A percentile compares a stretch with the other conserved stretches of the same genome.
These are phyloP conservation scores for Phylloscopus whistleri DNA, from an alignment of 2,113 vertebrate species.

Conservation along the genomic window DNA sequence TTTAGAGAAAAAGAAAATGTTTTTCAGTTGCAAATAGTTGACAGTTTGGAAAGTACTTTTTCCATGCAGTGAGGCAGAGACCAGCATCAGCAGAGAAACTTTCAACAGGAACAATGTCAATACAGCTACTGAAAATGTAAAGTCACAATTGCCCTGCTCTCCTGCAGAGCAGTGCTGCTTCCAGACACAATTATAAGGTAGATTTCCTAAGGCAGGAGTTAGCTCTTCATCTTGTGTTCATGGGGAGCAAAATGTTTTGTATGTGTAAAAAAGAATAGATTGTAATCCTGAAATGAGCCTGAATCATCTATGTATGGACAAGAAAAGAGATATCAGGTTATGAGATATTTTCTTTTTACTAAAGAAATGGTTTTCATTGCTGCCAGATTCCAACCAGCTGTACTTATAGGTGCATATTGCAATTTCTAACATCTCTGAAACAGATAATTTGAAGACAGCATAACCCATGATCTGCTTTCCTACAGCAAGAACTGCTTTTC, in stretches of 20 bases:
- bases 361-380: background rate
- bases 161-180: background rate
- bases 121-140: background rate
- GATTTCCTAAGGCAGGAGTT: background rate
- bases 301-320: background rate
- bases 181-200: background rate
- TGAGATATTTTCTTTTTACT: background rate
- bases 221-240: background rate
- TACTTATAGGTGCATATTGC: background rate
- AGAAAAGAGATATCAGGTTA: background rate
- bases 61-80: background rate
- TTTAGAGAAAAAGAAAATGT: background rate
- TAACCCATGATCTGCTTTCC: background rate
- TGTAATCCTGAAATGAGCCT: background rate
- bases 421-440: background rate
- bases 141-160: background rate
- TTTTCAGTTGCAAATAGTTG: background rate
- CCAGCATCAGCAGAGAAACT: background rate
- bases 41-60: background rate
- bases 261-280: background rate
- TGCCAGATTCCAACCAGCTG: background rate
- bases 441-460: background rate
- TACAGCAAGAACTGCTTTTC: constrained; percentile 18
- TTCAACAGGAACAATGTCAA: background rate
- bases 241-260: background rate